Evolutionary conservation across 2,888 invertebrate species (phyloP).

Genomic region (Pemphredon lugubris): DNA sequence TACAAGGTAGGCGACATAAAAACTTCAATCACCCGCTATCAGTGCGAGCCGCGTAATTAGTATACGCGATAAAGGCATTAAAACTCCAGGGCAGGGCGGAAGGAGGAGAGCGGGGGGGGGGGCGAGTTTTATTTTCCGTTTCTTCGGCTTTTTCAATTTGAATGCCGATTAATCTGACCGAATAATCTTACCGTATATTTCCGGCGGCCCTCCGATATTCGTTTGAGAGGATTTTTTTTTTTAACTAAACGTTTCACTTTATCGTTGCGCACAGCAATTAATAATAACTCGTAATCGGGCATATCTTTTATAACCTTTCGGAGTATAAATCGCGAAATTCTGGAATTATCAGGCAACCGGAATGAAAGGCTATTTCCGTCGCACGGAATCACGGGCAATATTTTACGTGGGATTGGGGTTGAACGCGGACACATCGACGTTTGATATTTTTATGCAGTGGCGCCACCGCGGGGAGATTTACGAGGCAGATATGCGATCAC

Average conservation of each 20-base stretch:
- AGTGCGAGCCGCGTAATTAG: background rate
- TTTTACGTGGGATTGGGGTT: constrained; percentile 79
- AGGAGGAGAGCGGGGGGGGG: too few species aligned
- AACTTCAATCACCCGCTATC: constrained; percentile 25
- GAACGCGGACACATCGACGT: constrained; percentile 79
- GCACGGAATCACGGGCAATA: constrained; percentile 76
- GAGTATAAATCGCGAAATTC: constrained; percentile 69
- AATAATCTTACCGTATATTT: constrained; percentile 65
- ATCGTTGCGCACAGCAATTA: constrained; percentile 64
- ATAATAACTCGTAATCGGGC: constrained; percentile 66
- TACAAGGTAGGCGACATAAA: constrained; percentile 20
- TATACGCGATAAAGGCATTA: background rate
- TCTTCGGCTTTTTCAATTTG: constrained; percentile 43
- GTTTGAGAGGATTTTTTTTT: constrained; percentile 62
- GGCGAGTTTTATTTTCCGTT: constrained; percentile 40
- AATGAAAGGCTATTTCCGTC: constrained; percentile 75
- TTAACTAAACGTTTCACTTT: constrained; percentile 65
- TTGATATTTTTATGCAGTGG: constrained; percentile 81
- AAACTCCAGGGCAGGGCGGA: too few species aligned
- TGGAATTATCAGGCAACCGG: constrained; percentile 69
- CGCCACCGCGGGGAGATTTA: constrained; percentile 79
- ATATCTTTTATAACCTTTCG: constrained; percentile 67
- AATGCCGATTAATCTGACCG: constrained; percentile 59
- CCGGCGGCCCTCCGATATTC: constrained; percentile 58
- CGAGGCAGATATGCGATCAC: constrained; percentile 81